phyloP scores from a whole-genome alignment of 2,797 vertebrate genomes.

The Etheostoma nigrum region DNA sequence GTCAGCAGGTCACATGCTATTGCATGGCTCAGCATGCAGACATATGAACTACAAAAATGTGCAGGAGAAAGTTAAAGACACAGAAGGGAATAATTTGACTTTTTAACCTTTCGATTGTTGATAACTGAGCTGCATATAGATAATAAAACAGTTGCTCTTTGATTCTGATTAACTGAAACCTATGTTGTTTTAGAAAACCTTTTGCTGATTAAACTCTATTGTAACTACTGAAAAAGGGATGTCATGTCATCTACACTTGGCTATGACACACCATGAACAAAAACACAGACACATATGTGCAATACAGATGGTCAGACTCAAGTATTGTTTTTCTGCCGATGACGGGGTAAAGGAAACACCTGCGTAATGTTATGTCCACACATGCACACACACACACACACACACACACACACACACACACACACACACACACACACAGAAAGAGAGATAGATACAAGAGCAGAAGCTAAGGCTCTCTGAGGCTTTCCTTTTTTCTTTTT shows the following conservation, averaged over 20 bases:
- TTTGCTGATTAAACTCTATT: constrained; percentile 2
- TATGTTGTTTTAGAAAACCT: neutral
- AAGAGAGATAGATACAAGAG: neutral
- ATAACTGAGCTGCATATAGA: constrained; percentile 2
- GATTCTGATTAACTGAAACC: constrained; percentile 6
- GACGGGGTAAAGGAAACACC: constrained; percentile 80
- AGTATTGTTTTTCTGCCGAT: constrained; percentile 70
- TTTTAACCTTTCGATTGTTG: neutral
- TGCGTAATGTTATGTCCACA: constrained; percentile 64
- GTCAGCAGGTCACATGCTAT: constrained; percentile 57
- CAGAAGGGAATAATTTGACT: neutral
- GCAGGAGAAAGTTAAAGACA: neutral
- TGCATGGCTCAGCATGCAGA: constrained; percentile 21
- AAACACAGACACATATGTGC: constrained; percentile 24
- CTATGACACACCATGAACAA: constrained; percentile 11
- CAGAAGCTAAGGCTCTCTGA: constrained; percentile 3
- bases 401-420: neutral
- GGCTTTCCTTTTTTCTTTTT: neutral
- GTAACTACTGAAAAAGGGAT: constrained; percentile 25
- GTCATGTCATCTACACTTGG: constrained; percentile 5
- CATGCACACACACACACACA: constrained; percentile 6
- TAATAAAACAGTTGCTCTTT: neutral
- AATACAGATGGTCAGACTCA: constrained; percentile 70
- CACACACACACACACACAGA: constrained; percentile 1
- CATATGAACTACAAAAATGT: constrained; percentile 29